Conservation (phyloP, 2,888 invertebrate species). For the Trichacis sp. region DNA sequence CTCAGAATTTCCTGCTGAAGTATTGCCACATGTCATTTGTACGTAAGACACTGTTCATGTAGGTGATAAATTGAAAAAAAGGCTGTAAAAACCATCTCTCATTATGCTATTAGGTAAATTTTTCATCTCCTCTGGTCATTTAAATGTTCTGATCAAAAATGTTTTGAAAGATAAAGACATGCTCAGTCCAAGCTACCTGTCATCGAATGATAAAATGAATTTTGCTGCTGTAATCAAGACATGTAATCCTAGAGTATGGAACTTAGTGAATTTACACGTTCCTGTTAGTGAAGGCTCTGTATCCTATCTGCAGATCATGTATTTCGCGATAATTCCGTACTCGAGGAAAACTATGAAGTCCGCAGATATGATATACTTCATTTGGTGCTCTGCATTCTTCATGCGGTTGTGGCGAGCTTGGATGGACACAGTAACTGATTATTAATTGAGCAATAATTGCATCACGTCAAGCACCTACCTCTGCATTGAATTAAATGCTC, state of each 20-base stretch:
- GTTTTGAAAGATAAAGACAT: slow-evolving; percentile 46
- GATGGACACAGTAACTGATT: no score
- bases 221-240: slow-evolving; percentile 46
- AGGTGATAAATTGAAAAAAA: slow-evolving; percentile 46
- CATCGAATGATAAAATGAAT: slow-evolving; percentile 48
- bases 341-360: slow-evolving; percentile 21
- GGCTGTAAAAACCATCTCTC: slow-evolving; percentile 39
- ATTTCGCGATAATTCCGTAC: slow-evolving; percentile 34
- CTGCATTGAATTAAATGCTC: no score
- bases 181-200: slow-evolving; percentile 33
- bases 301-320: slow-evolving; percentile 44
- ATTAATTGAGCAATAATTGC: slow-evolving; percentile 41
- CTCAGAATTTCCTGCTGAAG: slow-evolving; percentile 9
- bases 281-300: slow-evolving; percentile 44
- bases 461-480: slow-evolving; percentile 26
- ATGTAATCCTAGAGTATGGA: slow-evolving; percentile 36
- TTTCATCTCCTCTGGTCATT: slow-evolving; percentile 30
- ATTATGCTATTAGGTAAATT: no score
- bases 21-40: no score
- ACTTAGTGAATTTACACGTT: slow-evolving; percentile 36
- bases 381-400: slow-evolving; percentile 44
- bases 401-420: slow-evolving; percentile 35
- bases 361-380: slow-evolving; percentile 35
- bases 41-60: no score
- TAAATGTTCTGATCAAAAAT: no score